phyloP scores from a whole-genome alignment of 2,797 vertebrate genomes.

The Phylloscopus collybita region DNA sequence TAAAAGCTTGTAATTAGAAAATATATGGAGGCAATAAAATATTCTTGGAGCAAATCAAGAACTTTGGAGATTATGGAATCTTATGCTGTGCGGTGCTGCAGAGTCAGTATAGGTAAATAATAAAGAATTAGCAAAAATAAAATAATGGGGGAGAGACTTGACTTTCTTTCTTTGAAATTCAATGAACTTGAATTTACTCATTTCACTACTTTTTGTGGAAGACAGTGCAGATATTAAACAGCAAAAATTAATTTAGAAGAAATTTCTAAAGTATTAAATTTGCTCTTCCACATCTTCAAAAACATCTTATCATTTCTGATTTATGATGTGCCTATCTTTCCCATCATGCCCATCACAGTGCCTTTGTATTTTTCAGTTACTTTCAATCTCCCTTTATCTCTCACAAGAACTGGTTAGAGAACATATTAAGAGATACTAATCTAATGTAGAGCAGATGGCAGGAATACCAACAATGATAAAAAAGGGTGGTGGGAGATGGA shows the following conservation, averaged over 20 bases:
- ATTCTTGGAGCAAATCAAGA: not conserved
- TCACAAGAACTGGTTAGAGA: not conserved
- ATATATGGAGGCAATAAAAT: not conserved
- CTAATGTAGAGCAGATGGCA: not conserved
- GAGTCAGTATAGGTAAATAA: not conserved
- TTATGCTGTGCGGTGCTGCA: not conserved
- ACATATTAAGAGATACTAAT: not conserved
- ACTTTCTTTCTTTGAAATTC: not conserved
- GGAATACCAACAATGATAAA: not conserved
- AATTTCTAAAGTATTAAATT: not conserved
- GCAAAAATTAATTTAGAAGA: not conserved
- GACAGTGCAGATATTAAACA: not conserved
- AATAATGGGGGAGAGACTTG: not conserved
- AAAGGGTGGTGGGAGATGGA: rapidly evolving
- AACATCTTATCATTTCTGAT: not conserved
- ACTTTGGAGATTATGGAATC: not conserved
- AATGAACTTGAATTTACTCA: not conserved
- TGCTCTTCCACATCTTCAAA: not conserved
- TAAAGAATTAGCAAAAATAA: not conserved
- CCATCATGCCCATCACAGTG: not conserved
- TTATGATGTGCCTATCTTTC: not conserved
- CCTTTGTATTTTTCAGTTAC: not conserved
- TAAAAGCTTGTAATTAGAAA: not conserved
- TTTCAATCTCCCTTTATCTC: not conserved
- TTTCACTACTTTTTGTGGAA: not conserved